These are phyloP conservation scores for Liparis tanakae DNA, from an alignment of 2,797 vertebrate genomes.

Conservation along the genomic window DNA sequence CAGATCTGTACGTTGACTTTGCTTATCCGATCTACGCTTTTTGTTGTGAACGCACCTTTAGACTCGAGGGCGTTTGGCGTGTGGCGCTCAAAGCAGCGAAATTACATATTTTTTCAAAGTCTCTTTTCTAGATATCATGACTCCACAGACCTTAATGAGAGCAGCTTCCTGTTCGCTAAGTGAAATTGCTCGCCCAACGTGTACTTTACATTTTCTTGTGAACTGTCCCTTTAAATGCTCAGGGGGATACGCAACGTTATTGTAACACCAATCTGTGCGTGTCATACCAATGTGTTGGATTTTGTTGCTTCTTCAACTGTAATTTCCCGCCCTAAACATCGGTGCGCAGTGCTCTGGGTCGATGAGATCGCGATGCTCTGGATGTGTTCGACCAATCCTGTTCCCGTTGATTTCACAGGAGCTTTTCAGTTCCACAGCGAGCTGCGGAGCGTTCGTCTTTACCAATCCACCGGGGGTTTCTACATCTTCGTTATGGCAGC, in stretches of 20 bases:
- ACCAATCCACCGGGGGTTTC: constrained; percentile 84
- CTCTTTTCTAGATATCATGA: neutral
- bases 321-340: neutral
- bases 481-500: constrained; percentile 87
- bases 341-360: neutral
- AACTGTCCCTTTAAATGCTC: no score
- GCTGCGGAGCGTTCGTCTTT: constrained; percentile 87
- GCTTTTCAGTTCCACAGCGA: constrained; percentile 84
- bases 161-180: neutral
- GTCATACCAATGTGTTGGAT: neutral
- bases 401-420: constrained; percentile 72
- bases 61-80: neutral
- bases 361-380: neutral
- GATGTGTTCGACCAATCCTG: neutral
- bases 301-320: neutral
- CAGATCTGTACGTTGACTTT: no score
- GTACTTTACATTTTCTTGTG: no score
- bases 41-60: no score
- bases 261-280: neutral
- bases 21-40: no score
- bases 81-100: neutral
- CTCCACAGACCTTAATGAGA: neutral
- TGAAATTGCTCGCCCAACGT: no score
- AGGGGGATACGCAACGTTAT: neutral
- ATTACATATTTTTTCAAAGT: neutral